Conservation (phyloP, 92 coral and sea anemone genomes). For the Palythoa grandiflora region DNA sequence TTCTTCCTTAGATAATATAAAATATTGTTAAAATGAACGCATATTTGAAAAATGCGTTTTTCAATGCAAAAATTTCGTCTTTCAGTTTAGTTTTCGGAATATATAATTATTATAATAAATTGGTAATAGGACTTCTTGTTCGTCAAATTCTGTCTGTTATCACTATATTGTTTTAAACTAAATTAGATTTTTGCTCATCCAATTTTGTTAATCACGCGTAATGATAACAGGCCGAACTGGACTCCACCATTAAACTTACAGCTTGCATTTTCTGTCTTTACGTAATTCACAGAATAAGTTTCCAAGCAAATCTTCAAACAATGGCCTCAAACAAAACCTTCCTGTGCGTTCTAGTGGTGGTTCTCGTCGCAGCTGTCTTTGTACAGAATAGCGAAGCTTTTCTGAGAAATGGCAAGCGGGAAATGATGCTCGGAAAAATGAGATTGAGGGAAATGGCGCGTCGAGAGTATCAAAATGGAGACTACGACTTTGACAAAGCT, state of each 20-base stretch:
- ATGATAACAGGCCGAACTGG: no score
- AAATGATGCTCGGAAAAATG: constrained; percentile 16
- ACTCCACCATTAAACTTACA: background rate
- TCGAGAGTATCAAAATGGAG: constrained; percentile 12
- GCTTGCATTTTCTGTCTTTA: background rate
- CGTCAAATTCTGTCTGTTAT: no score
- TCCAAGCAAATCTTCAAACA: background rate
- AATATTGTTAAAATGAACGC: no score
- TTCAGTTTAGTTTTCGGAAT: no score
- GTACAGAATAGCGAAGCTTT: constrained; percentile 31
- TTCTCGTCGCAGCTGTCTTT: constrained; percentile 46
- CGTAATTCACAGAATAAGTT: background rate
- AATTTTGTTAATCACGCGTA: no score
- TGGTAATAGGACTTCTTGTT: no score
- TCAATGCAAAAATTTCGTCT: no score
- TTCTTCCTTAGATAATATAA: no score
- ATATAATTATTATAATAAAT: no score
- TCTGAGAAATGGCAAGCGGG: constrained; percentile 39
- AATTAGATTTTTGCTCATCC: no score
- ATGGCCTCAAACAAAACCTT: constrained; percentile 40
- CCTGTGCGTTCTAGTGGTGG: constrained; percentile 33
- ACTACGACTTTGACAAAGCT: constrained; percentile 20
- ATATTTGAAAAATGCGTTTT: no score
- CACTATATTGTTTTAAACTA: no score
- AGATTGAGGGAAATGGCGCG: constrained; percentile 7